Evolutionary conservation across 2,797 vertebrate genomes (phyloP).

Genomic region (Lithobates sylvaticus): DNA sequence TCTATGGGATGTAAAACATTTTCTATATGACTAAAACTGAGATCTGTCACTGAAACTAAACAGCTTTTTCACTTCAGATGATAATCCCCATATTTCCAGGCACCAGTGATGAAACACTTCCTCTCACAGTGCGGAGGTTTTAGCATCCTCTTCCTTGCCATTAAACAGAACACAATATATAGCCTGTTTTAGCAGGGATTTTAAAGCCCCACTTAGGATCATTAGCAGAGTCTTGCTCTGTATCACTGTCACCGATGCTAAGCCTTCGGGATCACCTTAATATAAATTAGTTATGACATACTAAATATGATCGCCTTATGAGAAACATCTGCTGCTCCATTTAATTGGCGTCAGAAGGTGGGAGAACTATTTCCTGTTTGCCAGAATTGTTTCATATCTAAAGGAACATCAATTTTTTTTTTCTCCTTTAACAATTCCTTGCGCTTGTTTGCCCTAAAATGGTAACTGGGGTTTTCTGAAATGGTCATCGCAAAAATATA

Average conservation of each 20-base stretch:
- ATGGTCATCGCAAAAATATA: neutral
- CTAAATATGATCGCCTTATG: neutral
- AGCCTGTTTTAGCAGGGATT: neutral
- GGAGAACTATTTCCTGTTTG: slow-evolving; percentile 20
- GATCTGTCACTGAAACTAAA: neutral
- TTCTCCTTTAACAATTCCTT: neutral
- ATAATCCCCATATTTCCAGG: neutral
- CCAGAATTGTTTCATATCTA: neutral
- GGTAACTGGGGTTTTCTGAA: too few species aligned
- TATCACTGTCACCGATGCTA: neutral
- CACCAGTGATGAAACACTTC: neutral
- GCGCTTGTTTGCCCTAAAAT: neutral
- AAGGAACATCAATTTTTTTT: neutral
- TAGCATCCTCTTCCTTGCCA: neutral
- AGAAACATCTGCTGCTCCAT: slow-evolving; percentile 22
- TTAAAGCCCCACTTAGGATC: neutral
- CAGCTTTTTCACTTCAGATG: neutral
- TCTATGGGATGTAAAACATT: too few species aligned
- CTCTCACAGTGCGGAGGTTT: neutral
- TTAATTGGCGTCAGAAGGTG: neutral
- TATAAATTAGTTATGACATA: slow-evolving; percentile 11
- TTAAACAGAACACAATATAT: neutral
- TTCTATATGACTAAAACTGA: too few species aligned
- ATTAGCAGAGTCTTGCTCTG: neutral
- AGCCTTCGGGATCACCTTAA: neutral